Conservation (phyloP, 2,113 vertebrate genomes). For the Chrysochloris asiatica region DNA sequence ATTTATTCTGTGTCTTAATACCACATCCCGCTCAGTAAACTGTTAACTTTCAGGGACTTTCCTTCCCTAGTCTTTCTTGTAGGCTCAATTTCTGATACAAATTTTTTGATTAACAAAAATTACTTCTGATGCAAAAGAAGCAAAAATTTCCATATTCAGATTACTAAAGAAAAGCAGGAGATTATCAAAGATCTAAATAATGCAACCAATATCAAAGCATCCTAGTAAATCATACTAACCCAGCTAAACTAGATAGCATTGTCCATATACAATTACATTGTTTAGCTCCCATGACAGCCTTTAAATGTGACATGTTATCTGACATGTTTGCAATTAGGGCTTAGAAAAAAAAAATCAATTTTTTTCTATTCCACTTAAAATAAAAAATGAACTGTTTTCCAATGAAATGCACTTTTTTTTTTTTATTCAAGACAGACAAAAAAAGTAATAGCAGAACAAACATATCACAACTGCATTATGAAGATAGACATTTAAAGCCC, state of each 20-base stretch:
- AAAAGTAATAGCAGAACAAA: constrained; percentile 77
- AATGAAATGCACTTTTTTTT: constrained; percentile 83
- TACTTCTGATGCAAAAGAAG: constrained; percentile 64
- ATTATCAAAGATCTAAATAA: constrained; percentile 89
- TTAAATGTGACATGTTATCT: constrained; percentile 88
- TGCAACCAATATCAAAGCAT: constrained; percentile 80
- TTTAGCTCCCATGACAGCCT: constrained; percentile 84
- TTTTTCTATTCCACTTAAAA: constrained; percentile 87
- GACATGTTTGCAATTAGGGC: constrained; percentile 86
- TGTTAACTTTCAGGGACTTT: constrained; percentile 30
- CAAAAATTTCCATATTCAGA: constrained; percentile 65
- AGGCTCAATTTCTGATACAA: constrained; percentile 32
- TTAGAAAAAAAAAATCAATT: constrained; percentile 85
- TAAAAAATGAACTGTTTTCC: constrained; percentile 84
- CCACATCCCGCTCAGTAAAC: constrained; percentile 61
- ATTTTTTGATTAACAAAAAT: constrained; percentile 79
- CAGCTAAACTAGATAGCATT: constrained; percentile 84
- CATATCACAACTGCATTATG: constrained; percentile 71
- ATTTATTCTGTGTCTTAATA: constrained; percentile 30
- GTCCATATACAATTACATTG: constrained; percentile 84
- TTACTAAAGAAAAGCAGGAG: constrained; percentile 81
- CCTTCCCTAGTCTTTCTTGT: not conserved
- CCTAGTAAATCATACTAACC: constrained; percentile 83
- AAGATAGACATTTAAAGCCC: constrained; percentile 67
- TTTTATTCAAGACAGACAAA: constrained; percentile 80